Evolutionary conservation across 2,113 vertebrate genomes (phyloP).

Genomic region (Urocitellus parryii): DNA sequence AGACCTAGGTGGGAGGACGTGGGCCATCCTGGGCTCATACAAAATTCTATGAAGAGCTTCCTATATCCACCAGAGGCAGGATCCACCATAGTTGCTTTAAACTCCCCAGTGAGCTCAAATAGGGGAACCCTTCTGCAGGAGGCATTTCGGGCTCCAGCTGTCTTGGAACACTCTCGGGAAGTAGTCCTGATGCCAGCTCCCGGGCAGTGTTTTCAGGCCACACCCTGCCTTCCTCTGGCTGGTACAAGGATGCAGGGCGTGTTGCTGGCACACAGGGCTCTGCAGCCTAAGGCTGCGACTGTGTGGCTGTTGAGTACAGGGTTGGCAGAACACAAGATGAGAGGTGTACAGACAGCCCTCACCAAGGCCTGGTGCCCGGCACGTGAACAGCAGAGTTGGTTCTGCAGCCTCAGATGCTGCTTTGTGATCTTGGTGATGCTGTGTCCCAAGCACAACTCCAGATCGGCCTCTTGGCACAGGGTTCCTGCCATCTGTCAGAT

Average conservation of each 20-base stretch:
- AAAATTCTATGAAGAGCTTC: not conserved
- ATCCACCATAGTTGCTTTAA: not conserved
- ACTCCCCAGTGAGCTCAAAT: not conserved
- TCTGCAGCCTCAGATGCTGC: fast-evolving
- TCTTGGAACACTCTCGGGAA: not conserved
- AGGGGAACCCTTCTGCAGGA: not conserved
- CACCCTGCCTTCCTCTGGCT: not conserved
- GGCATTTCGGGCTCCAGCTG: not conserved
- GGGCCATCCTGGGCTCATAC: not conserved
- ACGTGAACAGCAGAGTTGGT: fast-evolving
- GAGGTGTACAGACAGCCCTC: not conserved
- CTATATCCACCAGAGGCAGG: not conserved
- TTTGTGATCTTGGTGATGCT: not conserved
- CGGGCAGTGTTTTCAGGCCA: not conserved
- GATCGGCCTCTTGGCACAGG: too few relatives aligned
- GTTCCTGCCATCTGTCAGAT: not conserved
- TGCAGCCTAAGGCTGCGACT: fast-evolving
- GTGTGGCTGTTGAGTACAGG: fast-evolving
- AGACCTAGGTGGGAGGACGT: not conserved
- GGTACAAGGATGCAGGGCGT: fast-evolving
- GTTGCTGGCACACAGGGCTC: fast-evolving
- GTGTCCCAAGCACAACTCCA: not conserved
- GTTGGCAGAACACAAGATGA: not conserved
- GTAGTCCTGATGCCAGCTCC: not conserved
- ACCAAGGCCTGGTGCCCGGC: not conserved